These are phyloP conservation scores for Lacerta viridis DNA, from an alignment of 2,797 vertebrate genomes.

Conservation along the genomic window DNA sequence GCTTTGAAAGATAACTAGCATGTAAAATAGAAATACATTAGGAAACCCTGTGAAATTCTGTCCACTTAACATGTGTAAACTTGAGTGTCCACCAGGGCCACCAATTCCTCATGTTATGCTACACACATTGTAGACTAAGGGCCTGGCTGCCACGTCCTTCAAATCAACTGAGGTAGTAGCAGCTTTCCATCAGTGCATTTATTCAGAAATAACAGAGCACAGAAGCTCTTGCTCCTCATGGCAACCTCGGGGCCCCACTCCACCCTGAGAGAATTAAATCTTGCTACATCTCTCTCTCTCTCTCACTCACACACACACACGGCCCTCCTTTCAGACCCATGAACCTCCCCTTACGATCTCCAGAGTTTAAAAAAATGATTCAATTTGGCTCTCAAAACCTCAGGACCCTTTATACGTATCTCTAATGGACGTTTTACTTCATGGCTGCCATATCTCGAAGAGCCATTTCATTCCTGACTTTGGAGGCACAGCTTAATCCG, in stretches of 20 bases:
- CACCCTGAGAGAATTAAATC: background rate
- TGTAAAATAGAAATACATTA: background rate
- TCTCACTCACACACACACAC: background rate
- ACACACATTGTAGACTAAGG: too few relatives aligned
- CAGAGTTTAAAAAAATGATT: background rate
- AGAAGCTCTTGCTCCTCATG: background rate
- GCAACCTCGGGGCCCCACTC: background rate
- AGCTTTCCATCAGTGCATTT: slow-evolving; percentile 20
- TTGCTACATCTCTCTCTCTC: background rate
- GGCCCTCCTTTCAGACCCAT: background rate
- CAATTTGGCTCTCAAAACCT: too few relatives aligned
- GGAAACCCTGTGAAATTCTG: too few relatives aligned
- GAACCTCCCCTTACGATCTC: background rate
- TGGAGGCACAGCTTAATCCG: background rate
- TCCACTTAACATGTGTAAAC: background rate
- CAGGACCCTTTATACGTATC: background rate
- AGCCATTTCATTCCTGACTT: background rate
- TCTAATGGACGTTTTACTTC: background rate
- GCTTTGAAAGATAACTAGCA: background rate
- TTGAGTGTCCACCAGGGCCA: background rate
- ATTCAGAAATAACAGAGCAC: background rate
- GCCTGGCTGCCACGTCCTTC: background rate
- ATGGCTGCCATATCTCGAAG: background rate
- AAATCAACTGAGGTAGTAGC: slow-evolving; percentile 3
- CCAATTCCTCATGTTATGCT: background rate